A percentile compares a stretch with the other conserved stretches of the same genome.
These are phyloP conservation scores for Chrysopilus asiliformis DNA, from an alignment of 2,888 invertebrate genomes.

Conservation along the genomic window DNA sequence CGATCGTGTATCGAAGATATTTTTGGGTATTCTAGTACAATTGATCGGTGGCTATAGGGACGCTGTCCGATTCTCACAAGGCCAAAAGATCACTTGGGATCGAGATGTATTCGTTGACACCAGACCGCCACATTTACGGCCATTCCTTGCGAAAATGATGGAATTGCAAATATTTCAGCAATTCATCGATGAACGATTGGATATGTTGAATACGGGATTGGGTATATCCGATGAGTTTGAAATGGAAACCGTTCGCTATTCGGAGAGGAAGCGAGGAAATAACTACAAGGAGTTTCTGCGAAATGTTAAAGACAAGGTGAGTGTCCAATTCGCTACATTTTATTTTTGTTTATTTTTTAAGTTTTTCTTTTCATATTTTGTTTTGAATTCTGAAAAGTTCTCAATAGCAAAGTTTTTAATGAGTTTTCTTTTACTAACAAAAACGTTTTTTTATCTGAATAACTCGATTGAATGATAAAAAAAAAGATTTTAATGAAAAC, in stretches of 20 bases:
- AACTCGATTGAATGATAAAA: no score
- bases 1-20: slow-evolving; percentile 86
- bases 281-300: slow-evolving; percentile 70
- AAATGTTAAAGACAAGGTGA: slow-evolving; percentile 77
- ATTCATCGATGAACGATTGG: slow-evolving; percentile 83
- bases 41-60: slow-evolving; percentile 91
- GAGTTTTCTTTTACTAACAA: no score
- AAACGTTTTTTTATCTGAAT: no score
- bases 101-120: slow-evolving; percentile 78
- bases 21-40: slow-evolving; percentile 75
- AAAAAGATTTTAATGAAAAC: slow-evolving; percentile 4
- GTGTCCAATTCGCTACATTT: no score
- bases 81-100: slow-evolving; percentile 70
- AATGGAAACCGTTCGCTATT: slow-evolving; percentile 56
- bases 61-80: slow-evolving; percentile 64
- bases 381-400: no score
- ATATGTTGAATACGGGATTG: slow-evolving; percentile 82
- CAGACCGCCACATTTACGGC: slow-evolving; percentile 70
- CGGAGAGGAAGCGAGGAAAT: slow-evolving; percentile 37
- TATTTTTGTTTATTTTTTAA: no score
- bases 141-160: slow-evolving; percentile 80
- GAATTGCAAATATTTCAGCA: slow-evolving; percentile 91
- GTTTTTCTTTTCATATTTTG: no score
- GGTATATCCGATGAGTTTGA: slow-evolving; percentile 95
- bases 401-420: no score